Base-by-base conservation (phyloP, 2,113 vertebrate genomes). In the Ailurus styani region DNA sequence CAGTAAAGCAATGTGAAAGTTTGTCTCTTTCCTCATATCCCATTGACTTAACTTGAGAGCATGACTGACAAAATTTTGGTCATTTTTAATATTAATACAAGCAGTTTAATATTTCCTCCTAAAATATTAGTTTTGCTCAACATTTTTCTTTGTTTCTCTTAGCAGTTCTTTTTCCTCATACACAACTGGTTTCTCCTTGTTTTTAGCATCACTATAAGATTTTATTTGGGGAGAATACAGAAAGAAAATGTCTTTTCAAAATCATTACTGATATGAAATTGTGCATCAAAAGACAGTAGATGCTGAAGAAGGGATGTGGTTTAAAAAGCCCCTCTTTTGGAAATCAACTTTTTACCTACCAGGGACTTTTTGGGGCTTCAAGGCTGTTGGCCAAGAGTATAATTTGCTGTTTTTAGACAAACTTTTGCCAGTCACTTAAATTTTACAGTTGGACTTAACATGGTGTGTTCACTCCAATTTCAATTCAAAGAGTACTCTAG, bases 331-430 rank as follows among this genome's bases (percentile, higher is more conserved):
- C 94, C 97, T 42, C 88, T 96, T 96, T 73, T 95, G 90, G 86
- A 98, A 98, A 96, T 97, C 88, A 94, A 34, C 93, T 84, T 95
- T 83, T 93, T 95, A 84, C 50, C 47, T 97, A 97, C 47, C 57
- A 66, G 94, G 93, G 97, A 60, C 64, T 85, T 95, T 98, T 47
- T 52, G 31, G 92, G 47, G 14, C 92, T 86, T 64, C 94, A 68
- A 85, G 87, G 86, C 94, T 97, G 13, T 94, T n/a, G 17, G 29
- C 37, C 84, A 95, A 7, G 60, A 79, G 96, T 31, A 60, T 66
- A 96, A 95, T 95, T 97, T 95, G 66, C 90, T 96, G 85, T 90
- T 93, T 89, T 96, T 97, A 97, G 96, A 54, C 50, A 94, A 97
- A 64, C 55, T 96, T 97, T 94, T 95, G 70, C 96, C 94, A 95